phyloP scores from a whole-genome alignment of 1,140 invertebrate genomes.

The Copidosoma floridanum region DNA sequence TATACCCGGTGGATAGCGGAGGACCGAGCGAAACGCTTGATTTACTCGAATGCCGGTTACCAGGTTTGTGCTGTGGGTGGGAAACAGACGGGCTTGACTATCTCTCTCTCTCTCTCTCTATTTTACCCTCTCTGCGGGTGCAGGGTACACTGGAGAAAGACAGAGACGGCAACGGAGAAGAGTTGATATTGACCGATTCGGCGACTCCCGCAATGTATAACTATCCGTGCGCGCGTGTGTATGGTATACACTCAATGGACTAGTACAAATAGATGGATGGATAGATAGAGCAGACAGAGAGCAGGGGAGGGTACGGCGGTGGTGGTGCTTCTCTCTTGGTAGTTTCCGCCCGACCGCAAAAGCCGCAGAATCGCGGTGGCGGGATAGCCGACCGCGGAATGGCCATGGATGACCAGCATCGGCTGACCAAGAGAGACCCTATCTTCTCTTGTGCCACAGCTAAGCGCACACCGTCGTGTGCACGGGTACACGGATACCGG shows the following conservation, averaged over 20 bases:
- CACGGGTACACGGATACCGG: no score
- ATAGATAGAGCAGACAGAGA: no score
- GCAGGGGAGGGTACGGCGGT: background rate
- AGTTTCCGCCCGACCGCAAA: slow-evolving; percentile 43
- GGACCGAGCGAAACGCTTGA: background rate
- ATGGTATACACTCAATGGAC: no score
- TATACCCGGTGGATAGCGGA: background rate
- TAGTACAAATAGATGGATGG: no score
- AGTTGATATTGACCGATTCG: slow-evolving; percentile 22
- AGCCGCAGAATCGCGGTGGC: slow-evolving; percentile 41
- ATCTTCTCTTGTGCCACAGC: no score
- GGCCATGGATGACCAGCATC: slow-evolving; percentile 43
- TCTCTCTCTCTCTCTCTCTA: no score
- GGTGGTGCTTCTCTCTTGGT: no score
- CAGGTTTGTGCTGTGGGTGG: slow-evolving; percentile 1
- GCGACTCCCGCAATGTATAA: background rate
- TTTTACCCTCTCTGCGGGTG: background rate
- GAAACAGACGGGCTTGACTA: background rate
- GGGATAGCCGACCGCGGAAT: slow-evolving; percentile 41
- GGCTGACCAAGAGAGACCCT: slow-evolving; percentile 23
- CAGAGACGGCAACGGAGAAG: no score
- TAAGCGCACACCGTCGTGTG: no score
- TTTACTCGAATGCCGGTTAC: slow-evolving; percentile 17
- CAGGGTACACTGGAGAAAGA: background rate
- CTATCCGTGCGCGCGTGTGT: no score